Base-by-base conservation (phyloP, 2,797 vertebrate species). In the Chiroxiphia lanceolata region DNA sequence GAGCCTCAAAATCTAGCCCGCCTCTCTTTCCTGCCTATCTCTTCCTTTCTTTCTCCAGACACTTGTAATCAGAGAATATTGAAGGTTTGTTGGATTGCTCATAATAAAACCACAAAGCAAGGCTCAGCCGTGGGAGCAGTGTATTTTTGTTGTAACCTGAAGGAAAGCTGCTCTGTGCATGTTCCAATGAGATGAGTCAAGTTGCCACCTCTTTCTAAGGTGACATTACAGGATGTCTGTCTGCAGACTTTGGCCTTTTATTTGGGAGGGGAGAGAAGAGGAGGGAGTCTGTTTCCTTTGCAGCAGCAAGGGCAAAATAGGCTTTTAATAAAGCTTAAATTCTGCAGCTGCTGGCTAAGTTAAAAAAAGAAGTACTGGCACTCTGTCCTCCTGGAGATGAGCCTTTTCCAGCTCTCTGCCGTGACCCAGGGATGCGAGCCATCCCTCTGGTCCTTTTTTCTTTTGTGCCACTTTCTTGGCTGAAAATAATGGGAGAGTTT, bases 341-440 rank as follows among this genome's bases (percentile, higher is more conserved):
- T 89, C 69, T 91, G 89, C 94, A 96, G 92, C 89, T 95, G 89
- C 69, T 93, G 64, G 76, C 71, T 89, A 57, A 90, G 61, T 85
- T 92, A 69, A 86, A 91, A 89, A 87, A 94, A 93, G 59, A 93
- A 87, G 82, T 51, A 44, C 76, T 96, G 94, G 95, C 89, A 85
- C 42, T 67, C 44, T 7, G 25, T 93, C 53, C 75, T 95, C 53
- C 50, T 90, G 82, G 82, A 90, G 75, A 95, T 92, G 92, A 80
- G 81, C 79, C 91, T 92, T 90, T 87, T 70, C 76, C 67, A 93
- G 63, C 70, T 79, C 94, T 54, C 69, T 84, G 69, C 82, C 8
- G 1, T 60, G 70, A 69, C 60, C 64, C 67, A 45, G 87, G 74
- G 83, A 67, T 80, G 74, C 0, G 8, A 90, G 90, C 89, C 87